Evolutionary conservation across 2,888 invertebrate genomes (phyloP).

Genomic region (Hololepta plana): DNA sequence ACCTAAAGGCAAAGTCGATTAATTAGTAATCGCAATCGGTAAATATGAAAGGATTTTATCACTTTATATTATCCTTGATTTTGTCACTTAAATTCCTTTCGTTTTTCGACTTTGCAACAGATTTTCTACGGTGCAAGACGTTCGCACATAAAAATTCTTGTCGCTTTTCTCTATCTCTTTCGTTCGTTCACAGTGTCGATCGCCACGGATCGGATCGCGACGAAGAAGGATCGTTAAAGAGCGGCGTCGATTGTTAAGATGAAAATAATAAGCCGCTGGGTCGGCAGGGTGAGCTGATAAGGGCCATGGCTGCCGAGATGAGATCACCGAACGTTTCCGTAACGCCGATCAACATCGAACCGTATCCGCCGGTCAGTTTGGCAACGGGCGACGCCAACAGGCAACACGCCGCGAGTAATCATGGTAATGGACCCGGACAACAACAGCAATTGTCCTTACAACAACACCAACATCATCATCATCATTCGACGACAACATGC

Average conservation of each 20-base stretch:
- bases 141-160: no score
- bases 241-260: constrained; percentile 9
- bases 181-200: no score
- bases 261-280: constrained; percentile 10
- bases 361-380: constrained; percentile 12
- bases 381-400: constrained; percentile 6
- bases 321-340: constrained; percentile 49
- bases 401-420: not conserved
- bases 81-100: no score
- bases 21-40: no score
- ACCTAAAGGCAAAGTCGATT: no score
- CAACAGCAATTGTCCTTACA: not conserved
- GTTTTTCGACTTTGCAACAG: no score
- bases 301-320: constrained; percentile 27
- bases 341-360: constrained; percentile 56
- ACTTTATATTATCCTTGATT: no score
- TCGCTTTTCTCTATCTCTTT: no score
- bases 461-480: not conserved
- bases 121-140: no score
- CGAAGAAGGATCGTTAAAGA: no score
- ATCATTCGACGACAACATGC: not conserved
- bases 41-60: no score
- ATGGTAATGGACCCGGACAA: not conserved
- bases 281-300: constrained; percentile 23
- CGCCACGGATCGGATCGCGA: no score